Evolutionary conservation across 2,888 invertebrate species (phyloP), one percentile per base, ranked within the genome.

Genomic region (Bibio marci): DNA sequence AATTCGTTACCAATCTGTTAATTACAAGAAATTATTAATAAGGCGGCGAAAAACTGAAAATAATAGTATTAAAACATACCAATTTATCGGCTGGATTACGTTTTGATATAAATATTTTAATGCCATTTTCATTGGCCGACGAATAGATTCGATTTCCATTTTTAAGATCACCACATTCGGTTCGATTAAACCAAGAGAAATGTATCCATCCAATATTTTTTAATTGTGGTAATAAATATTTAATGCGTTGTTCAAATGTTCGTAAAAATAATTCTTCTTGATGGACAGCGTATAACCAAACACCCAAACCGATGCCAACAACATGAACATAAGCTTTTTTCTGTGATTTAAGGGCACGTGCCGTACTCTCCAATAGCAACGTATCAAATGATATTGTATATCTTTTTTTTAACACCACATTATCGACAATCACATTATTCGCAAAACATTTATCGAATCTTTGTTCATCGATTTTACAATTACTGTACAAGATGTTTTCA

Each of bases 221-320:
- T 10, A 78, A 50, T 11, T 62, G 56, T 17, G 63, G 52, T 42
- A 63, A 52, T 41, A 69, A 50, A 27, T 64, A 66, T 8, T 64
- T 63, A 25, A 76, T 55, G 8, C 78, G 63, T 39, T 75, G 69
- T n/a, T 70, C 58, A 46, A 76, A 76, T 0, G 73, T 69, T 32
- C 76, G 63, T 4, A 77, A 53, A 48, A 74, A 79, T 30, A 76
- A 66, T 46, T 71, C 63, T 11, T 66, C 63, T 50, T 79, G 79
- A 43, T 76, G 73, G 0, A 55, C 49, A 0, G 72, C 69, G 28
- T 70, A 60, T 50, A 57, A 69, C 78, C 79, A 79, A 0, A 76
- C 75, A 1, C 78, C 79, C 13, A 74, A 53, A 35, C 75, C 75
- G 31, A 73, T 67, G 11, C 78, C 79, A 26, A 78, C 70, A 7